Evolutionary conservation across 2,797 vertebrate species (phyloP).

Genomic region (Liparis tanakae): DNA sequence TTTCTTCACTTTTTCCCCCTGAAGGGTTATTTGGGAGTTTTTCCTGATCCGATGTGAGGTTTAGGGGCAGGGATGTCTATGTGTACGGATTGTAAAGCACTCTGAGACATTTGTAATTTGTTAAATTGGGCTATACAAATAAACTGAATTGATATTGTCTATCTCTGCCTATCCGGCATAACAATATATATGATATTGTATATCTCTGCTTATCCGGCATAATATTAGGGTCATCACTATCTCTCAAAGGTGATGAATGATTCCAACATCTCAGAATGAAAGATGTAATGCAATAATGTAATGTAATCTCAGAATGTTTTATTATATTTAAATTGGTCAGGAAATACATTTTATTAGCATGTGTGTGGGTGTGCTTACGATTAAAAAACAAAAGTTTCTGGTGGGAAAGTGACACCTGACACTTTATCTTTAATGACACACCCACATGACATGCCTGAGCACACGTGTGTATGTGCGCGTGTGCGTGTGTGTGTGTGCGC

Average conservation of each 20-base stretch:
- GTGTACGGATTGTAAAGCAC: too few species aligned
- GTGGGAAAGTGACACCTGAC: slow-evolving; percentile 78
- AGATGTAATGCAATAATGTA: too few species aligned
- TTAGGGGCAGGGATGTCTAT: too few species aligned
- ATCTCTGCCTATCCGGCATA: too few species aligned
- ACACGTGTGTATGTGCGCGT: slow-evolving; percentile 13
- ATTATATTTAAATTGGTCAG: background rate
- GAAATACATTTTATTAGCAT: background rate
- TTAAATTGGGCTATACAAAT: too few species aligned
- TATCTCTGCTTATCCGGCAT: background rate
- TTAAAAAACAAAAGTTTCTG: slow-evolving; percentile 34
- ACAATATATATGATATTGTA: background rate
- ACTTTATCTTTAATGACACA: slow-evolving; percentile 54
- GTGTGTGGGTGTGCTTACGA: background rate
- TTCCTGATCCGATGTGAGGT: too few species aligned
- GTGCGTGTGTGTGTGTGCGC: slow-evolving; percentile 22
- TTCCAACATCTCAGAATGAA: background rate
- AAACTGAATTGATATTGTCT: too few species aligned
- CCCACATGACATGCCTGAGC: slow-evolving; percentile 22
- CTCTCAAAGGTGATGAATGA: background rate
- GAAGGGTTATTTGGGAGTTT: too few species aligned
- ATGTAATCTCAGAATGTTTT: background rate
- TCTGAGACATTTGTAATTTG: too few species aligned
- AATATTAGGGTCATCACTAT: background rate
- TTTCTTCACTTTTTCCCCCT: too few species aligned